These are phyloP conservation scores for Acanthosepion lycidas DNA, from an alignment of 2,888 invertebrate genomes.

Conservation along the genomic window DNA sequence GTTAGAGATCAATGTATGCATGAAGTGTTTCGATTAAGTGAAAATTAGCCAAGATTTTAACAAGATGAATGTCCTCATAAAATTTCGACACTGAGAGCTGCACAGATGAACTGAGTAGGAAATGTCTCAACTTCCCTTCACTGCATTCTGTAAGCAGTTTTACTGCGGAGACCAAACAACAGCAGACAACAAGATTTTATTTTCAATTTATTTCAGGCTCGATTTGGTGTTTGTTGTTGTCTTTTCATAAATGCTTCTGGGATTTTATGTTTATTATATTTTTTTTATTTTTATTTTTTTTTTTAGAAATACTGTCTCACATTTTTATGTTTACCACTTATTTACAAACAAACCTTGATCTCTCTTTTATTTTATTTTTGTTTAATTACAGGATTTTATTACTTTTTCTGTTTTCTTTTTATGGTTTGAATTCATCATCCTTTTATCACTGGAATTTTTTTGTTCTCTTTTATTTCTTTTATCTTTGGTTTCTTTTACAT, in stretches of 20 bases:
- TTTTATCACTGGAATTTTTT: neutral
- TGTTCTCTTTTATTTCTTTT: neutral
- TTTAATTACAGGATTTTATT: neutral
- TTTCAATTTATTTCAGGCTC: neutral
- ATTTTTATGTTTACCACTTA: neutral
- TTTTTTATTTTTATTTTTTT: neutral
- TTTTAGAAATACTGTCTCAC: neutral
- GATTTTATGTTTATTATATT: neutral
- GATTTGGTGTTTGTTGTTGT: neutral
- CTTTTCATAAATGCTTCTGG: neutral
- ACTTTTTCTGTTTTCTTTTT: neutral
- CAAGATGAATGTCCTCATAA: slow-evolving; percentile 14
- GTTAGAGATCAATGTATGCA: neutral
- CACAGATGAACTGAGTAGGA: neutral
- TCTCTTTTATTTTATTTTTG: neutral
- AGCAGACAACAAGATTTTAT: slow-evolving; percentile 3
- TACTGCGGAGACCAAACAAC: neutral
- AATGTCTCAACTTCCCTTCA: neutral
- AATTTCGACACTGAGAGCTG: neutral
- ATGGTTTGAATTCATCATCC: neutral
- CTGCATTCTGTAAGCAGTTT: neutral
- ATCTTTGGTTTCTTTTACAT: neutral
- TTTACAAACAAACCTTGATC: neutral
- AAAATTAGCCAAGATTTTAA: slow-evolving; percentile 10
- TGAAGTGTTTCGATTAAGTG: slow-evolving; percentile 8